Evolutionary conservation across 2,113 vertebrate species (phyloP).

Genomic region (Trogon melanurus): DNA sequence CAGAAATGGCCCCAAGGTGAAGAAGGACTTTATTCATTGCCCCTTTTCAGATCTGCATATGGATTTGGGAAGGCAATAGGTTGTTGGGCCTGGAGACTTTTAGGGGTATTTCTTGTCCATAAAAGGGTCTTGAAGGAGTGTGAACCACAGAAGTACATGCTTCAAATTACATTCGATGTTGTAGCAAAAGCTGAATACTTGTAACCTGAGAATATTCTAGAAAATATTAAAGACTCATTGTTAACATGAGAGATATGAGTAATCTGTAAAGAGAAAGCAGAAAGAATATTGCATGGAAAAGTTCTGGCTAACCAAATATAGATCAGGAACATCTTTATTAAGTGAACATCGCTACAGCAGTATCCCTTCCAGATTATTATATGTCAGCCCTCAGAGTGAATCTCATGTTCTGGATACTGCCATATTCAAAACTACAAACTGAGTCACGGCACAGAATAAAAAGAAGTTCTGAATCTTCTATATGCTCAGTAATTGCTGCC

Average conservation of each 20-base stretch:
- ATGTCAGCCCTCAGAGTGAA: not conserved
- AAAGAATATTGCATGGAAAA: not conserved
- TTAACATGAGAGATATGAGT: not conserved
- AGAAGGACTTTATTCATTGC: not conserved
- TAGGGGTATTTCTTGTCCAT: not conserved
- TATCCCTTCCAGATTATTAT: not conserved
- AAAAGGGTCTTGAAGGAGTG: not conserved
- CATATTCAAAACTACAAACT: not conserved
- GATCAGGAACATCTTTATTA: not conserved
- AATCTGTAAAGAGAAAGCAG: not conserved
- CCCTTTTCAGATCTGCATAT: not conserved
- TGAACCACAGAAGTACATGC: not conserved
- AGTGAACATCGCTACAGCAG: fast-evolving
- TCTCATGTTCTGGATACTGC: not conserved
- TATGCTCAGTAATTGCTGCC: not conserved
- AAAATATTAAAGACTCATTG: not conserved
- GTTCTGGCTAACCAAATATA: not conserved
- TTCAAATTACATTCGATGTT: not conserved
- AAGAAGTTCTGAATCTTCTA: not conserved
- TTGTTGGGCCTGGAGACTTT: not conserved
- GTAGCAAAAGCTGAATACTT: not conserved
- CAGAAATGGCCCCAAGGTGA: not conserved
- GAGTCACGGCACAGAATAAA: not conserved
- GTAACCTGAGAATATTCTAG: not conserved
- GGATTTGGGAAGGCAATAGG: not conserved